Evolutionary conservation across 2,113 vertebrate genomes (phyloP).

Genomic region (Cricetomys ansorgei): DNA sequence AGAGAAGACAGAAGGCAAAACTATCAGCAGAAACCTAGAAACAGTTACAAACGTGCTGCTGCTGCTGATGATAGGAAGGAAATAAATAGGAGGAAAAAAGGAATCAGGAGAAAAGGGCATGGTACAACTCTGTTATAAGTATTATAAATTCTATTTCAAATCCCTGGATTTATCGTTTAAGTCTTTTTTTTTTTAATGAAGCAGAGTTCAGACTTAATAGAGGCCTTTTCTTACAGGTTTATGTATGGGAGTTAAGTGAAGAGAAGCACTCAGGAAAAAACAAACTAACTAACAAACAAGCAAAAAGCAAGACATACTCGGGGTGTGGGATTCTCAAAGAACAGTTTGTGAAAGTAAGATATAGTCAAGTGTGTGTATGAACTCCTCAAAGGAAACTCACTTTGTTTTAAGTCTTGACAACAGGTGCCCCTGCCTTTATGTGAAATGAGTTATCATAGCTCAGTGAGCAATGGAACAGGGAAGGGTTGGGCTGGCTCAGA

Average conservation of each 20-base stretch:
- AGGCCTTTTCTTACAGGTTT: not conserved
- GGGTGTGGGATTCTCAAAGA: not conserved
- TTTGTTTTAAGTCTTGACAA: not conserved
- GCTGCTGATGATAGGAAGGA: not conserved
- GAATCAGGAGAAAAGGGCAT: too few species aligned
- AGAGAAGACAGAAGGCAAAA: not conserved
- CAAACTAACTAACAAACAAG: not conserved
- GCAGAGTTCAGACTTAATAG: not conserved
- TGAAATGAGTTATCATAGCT: not conserved
- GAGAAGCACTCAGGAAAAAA: not conserved
- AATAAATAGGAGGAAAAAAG: not conserved
- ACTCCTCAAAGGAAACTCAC: not conserved
- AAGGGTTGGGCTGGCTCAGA: not conserved
- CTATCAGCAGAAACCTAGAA: not conserved
- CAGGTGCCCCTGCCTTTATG: not conserved
- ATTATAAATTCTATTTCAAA: not conserved
- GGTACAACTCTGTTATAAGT: accelerated
- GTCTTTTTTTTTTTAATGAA: not conserved
- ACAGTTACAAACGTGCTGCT: not conserved
- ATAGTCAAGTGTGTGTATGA: not conserved
- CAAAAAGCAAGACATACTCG: not conserved
- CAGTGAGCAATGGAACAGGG: not conserved
- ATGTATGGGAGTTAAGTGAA: not conserved
- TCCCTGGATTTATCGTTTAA: not conserved
- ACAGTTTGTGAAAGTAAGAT: not conserved